Evolutionary conservation across 2,888 invertebrate species (phyloP).

Genomic region (Epinotia brunnichana): DNA sequence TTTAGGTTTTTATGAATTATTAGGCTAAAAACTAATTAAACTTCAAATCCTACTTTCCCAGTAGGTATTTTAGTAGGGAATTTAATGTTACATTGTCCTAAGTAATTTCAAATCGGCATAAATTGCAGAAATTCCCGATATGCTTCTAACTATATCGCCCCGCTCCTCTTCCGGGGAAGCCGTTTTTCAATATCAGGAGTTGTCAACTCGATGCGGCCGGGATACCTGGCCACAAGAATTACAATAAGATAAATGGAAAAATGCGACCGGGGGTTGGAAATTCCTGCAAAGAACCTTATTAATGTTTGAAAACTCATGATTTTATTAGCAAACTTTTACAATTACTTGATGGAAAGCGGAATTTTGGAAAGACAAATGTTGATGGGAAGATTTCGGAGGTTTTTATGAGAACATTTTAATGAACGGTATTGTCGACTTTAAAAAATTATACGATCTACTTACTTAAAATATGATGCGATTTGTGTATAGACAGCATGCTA

Average conservation of each 20-base stretch:
- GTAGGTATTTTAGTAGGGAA: too few species aligned
- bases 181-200: conserved; percentile 32
- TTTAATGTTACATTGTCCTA: too few species aligned
- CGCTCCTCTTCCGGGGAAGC: background rate
- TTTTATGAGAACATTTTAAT: background rate
- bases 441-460: background rate
- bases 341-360: conserved; percentile 19
- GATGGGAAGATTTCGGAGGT: conserved; percentile 5
- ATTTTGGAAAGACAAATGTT: conserved; percentile 30
- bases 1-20: too few species aligned
- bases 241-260: conserved; percentile 36
- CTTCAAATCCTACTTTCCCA: too few species aligned
- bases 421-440: background rate
- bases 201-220: conserved; percentile 31
- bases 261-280: conserved; percentile 18
- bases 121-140: background rate
- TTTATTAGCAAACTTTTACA: conserved; percentile 37
- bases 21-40: too few species aligned
- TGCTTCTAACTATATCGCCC: background rate
- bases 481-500: too few species aligned
- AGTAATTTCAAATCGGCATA: too few species aligned
- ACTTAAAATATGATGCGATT: background rate
- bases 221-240: conserved; percentile 30
- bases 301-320: conserved; percentile 40
- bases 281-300: conserved; percentile 29